These are phyloP conservation scores for Ceratitis capitata DNA, from an alignment of 1,140 invertebrate species.

Conservation along the genomic window DNA sequence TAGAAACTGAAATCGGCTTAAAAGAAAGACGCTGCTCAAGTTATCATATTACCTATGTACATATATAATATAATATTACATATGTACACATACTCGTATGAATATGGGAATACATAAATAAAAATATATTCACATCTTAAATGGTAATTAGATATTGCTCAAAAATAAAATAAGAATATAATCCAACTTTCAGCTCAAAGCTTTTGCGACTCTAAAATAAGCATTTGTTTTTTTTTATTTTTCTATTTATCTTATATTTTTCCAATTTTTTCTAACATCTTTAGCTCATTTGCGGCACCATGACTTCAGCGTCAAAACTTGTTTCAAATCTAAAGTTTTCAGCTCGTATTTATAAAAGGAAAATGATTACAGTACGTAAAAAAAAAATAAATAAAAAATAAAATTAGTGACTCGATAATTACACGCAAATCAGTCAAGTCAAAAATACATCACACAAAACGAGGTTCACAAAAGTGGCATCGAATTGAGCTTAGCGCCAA, in stretches of 20 bases:
- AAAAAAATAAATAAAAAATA: not conserved
- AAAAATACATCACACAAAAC: not conserved
- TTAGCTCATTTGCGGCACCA: not conserved
- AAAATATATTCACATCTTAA: not conserved
- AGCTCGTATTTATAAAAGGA: not conserved
- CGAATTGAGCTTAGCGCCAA: not conserved
- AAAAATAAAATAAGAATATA: not conserved
- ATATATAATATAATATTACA: not conserved
- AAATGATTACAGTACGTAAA: not conserved
- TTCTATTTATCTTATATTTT: not conserved
- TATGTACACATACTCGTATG: not conserved
- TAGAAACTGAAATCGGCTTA: constrained; percentile 22
- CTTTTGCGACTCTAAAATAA: too few relatives aligned
- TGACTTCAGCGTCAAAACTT: not conserved
- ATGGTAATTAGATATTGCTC: not conserved
- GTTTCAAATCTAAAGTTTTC: not conserved
- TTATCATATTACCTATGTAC: not conserved
- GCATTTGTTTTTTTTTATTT: not conserved
- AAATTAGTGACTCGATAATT: not conserved
- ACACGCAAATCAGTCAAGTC: not conserved
- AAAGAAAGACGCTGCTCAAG: not conserved
- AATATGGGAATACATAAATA: not conserved
- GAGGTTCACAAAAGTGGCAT: not conserved
- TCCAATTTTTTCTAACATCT: not conserved
- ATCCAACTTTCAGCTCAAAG: not conserved